These are phyloP conservation scores for Oncorhynchus gorbuscha DNA, from an alignment of 2,113 vertebrate species.

Conservation along the genomic window DNA sequence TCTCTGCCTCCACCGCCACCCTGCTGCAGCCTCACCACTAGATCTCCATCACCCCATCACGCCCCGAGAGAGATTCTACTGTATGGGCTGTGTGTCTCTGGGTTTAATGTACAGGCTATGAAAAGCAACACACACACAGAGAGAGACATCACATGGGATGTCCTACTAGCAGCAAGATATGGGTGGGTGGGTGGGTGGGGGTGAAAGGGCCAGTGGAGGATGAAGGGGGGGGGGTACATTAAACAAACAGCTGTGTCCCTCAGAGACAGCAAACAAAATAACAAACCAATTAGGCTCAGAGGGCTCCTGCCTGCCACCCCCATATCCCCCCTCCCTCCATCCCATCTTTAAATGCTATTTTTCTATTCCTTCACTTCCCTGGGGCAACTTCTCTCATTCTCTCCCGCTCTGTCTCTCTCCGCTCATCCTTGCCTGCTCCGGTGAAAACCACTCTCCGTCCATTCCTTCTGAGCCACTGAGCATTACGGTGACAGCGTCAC, in stretches of 20 bases:
- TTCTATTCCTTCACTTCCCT: constrained; percentile 21
- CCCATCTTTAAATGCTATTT: background rate
- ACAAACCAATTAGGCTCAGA: constrained; percentile 40
- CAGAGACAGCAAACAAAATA: constrained; percentile 37
- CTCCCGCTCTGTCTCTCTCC: constrained; percentile 30
- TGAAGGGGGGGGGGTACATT: constrained; percentile 10
- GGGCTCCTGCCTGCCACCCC: constrained; percentile 1
- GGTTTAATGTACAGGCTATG: constrained; percentile 53
- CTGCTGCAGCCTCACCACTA: constrained; percentile 16
- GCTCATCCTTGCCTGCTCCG: constrained; percentile 45
- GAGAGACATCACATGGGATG: constrained; percentile 43
- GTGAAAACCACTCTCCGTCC: constrained; percentile 53
- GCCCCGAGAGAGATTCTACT: constrained; percentile 51
- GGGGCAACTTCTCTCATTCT: constrained; percentile 42
- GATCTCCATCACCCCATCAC: constrained; percentile 51
- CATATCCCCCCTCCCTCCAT: background rate
- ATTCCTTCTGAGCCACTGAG: constrained; percentile 68
- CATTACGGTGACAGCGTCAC: constrained; percentile 19
- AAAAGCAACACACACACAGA: constrained; percentile 12
- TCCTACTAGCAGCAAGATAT: constrained; percentile 22
- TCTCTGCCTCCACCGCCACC: constrained; percentile 25
- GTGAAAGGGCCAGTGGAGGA: constrained; percentile 4
- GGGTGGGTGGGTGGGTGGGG: background rate
- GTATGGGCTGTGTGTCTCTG: constrained; percentile 53
- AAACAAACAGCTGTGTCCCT: constrained; percentile 34